A percentile compares a stretch with the other conserved stretches of the same genome.
These are phyloP conservation scores for Standfussiana lucernea DNA, from an alignment of 2,888 invertebrate species.

Conservation along the genomic window DNA sequence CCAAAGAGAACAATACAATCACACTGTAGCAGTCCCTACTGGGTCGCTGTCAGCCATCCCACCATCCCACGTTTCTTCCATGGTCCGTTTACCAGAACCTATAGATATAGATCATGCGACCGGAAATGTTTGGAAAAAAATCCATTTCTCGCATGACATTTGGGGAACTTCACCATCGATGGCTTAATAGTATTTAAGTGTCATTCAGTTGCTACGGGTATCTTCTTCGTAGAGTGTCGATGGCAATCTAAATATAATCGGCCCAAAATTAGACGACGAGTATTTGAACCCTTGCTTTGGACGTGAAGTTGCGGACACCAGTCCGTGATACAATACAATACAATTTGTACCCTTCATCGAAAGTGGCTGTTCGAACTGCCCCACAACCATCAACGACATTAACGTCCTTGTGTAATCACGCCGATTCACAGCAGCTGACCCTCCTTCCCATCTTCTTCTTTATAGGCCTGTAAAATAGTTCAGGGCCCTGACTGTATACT, in stretches of 20 bases:
- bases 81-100: not conserved
- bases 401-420: not conserved
- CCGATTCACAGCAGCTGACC: not conserved
- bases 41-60: conserved; percentile 12
- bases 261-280: not conserved
- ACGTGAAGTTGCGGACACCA: too few species aligned
- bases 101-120: not conserved
- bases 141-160: not conserved
- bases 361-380: not conserved
- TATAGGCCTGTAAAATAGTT: not conserved
- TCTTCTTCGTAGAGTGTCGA: not conserved
- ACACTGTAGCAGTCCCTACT: conserved; percentile 41
- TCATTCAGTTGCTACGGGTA: not conserved
- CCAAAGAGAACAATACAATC: conserved; percentile 43
- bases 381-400: not conserved
- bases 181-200: not conserved
- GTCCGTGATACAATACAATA: too few species aligned
- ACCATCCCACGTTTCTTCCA: conserved; percentile 14
- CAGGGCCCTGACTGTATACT: not conserved
- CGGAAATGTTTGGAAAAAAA: not conserved
- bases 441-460: not conserved
- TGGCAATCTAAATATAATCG: not conserved
- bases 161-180: not conserved
- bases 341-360: not conserved
- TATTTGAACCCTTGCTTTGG: too few species aligned